These are phyloP conservation scores for Spheniscus mendiculus DNA, from an alignment of 2,113 vertebrate species.

Conservation along the genomic window DNA sequence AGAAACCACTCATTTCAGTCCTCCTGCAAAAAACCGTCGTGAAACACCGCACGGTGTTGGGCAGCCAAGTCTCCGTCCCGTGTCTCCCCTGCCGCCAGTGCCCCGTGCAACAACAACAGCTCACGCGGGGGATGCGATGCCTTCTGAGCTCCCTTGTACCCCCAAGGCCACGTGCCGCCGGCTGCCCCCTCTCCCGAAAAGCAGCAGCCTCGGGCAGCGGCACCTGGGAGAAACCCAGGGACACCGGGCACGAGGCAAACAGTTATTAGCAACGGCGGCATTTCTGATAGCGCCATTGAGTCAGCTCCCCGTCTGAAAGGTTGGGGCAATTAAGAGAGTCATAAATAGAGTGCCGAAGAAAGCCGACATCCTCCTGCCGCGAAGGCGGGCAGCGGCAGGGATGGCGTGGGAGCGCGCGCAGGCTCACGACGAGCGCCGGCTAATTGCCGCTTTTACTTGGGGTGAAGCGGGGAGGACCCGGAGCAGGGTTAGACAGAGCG, in stretches of 20 bases:
- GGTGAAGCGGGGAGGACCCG: not conserved
- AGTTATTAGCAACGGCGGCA: not conserved
- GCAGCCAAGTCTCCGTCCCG: not conserved
- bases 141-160: not conserved
- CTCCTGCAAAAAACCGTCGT: rapidly evolving
- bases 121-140: rapidly evolving
- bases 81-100: not conserved
- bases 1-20: not conserved
- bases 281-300: not conserved
- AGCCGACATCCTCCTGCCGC: not conserved
- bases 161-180: not conserved
- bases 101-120: rapidly evolving
- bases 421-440: not conserved
- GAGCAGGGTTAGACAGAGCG: not conserved
- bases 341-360: not conserved
- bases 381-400: not conserved
- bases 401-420: rapidly evolving
- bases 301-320: not conserved
- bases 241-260: not conserved
- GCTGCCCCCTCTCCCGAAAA: not conserved
- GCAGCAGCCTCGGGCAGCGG: not conserved
- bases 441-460: not conserved
- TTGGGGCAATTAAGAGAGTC: not conserved
- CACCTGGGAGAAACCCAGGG: not conserved
- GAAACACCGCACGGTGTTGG: rapidly evolving